Base-by-base conservation (phyloP, 2,888 invertebrate species). In the Spodoptera littoralis region DNA sequence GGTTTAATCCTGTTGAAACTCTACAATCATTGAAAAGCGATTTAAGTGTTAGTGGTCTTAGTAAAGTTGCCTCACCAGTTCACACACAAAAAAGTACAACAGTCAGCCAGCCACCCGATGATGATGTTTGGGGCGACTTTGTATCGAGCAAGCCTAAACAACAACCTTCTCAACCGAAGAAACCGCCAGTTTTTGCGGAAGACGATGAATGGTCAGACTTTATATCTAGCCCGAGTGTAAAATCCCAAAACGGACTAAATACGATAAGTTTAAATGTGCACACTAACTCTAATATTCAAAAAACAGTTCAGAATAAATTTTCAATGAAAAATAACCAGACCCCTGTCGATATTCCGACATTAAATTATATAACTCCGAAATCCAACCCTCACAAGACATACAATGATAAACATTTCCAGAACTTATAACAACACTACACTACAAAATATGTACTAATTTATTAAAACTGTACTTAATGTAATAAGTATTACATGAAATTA, bases 51-150 rank as follows among this genome's bases (percentile, higher is more conserved):
- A 85, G 84, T 65, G 86, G 85, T 44, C 79, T 86, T 11, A 92
- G 91, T 76, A 94, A 92, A 80, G 80, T 76, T 27, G 79, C 85
- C 11, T 92, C 93, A 5, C 94, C 94, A 3, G 87, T 84, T 50
- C 91, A 92, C 68, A 83, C 71, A 60, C 87, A 87, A 22, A 88
- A 86, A 65, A 84, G 60, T 43, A 50, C 77, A 13, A 65, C 55
- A 5, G 83, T 70, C 13, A 88, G 83, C 57, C 88, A 89, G 73
- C 68, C 70, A 18, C 45, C 84, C 4, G 95, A 96, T 52, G 96
- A 96, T 18, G 96, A 96, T 63, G 95, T 95, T 74, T 96, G 96
- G 96, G 95, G 95, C 2, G 96, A 96, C 70, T 96, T 96, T 81
- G 95, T 96, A 24, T 96, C 95, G 0, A 94, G 92, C 75, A 92